Base-by-base conservation (phyloP, 37 sponge, comb jelly and placozoan species). In the Petrosia ficiformis region DNA sequence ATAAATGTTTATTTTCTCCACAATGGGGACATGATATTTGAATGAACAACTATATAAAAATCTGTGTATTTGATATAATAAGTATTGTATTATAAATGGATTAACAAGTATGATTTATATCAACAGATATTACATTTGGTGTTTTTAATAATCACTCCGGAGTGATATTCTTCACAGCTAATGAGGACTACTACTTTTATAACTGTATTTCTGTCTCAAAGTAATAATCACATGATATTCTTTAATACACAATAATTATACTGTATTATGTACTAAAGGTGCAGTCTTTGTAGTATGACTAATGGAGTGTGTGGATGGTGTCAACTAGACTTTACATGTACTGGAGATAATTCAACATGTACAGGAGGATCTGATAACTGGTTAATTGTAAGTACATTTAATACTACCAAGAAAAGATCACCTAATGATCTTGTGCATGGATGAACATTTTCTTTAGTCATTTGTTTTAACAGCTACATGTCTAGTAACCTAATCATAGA, bases 221-320 rank as follows among this genome's bases (percentile, higher is more conserved):
- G 54, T n/a, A n/a, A n/a, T n/a, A n/a, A n/a, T n/a, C n/a, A n/a
- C n/a, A n/a, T n/a, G n/a, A n/a, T n/a, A n/a, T n/a, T n/a, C n/a
- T n/a, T n/a, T n/a, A n/a, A n/a, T n/a, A n/a, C n/a, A n/a, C n/a
- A n/a, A n/a, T n/a, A n/a, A n/a, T n/a, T n/a, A n/a, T n/a, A n/a
- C n/a, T n/a, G n/a, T n/a, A n/a, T n/a, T n/a, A n/a, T 48, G 28
- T 61, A 26, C n/a, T 6, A 26, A 58, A 78, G 79, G 40, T 84
- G 78, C 66, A 70, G 68, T 54, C 42, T 42, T 21, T 78, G 79
- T 78, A 32, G 72, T 33, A 36, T 66, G 32, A 84, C 65, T 54
- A 43, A 59, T 25, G 66, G 34, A 70, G 58, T 57, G 8, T 84
- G 85, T 77, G 79, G 74, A 10, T 78, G 79, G 78, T 84, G 79